These are phyloP conservation scores for Teleogryllus occipitalis DNA, from an alignment of 1,140 invertebrate species.

Conservation along the genomic window DNA sequence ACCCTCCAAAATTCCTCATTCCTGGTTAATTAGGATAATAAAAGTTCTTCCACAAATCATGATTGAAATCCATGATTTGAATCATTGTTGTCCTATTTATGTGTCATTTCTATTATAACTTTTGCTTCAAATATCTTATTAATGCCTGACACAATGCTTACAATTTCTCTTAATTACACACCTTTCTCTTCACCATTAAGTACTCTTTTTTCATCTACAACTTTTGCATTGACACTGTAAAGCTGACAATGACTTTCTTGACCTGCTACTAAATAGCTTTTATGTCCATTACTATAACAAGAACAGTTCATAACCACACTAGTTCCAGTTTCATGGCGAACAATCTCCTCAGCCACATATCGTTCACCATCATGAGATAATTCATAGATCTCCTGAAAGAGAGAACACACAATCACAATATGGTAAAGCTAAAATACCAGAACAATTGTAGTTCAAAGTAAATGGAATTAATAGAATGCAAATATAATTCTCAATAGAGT, in stretches of 20 bases:
- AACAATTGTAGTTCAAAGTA: background rate
- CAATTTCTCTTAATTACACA: no score
- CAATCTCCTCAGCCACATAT: slow-evolving; percentile 76
- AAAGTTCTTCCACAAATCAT: no score
- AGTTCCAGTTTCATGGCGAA: slow-evolving; percentile 76
- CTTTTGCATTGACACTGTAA: slow-evolving; percentile 69
- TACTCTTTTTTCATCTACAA: slow-evolving; percentile 33
- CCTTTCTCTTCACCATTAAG: background rate
- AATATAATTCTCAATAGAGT: background rate
- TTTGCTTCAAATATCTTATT: no score
- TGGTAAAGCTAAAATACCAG: background rate
- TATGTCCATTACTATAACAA: slow-evolving; percentile 54
- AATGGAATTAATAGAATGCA: background rate
- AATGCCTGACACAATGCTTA: no score
- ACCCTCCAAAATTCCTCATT: no score
- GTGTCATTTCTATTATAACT: no score
- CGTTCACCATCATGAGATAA: slow-evolving; percentile 69
- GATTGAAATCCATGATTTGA: no score
- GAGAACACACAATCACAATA: background rate
- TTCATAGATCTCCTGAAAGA: slow-evolving; percentile 79
- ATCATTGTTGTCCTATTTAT: no score
- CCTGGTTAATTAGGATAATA: no score
- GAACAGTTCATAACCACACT: slow-evolving; percentile 89
- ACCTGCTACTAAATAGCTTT: slow-evolving; percentile 74
- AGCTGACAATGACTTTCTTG: slow-evolving; percentile 87